Evolutionary conservation across 2,797 vertebrate species (phyloP).

Genomic region (Coluber constrictor): DNA sequence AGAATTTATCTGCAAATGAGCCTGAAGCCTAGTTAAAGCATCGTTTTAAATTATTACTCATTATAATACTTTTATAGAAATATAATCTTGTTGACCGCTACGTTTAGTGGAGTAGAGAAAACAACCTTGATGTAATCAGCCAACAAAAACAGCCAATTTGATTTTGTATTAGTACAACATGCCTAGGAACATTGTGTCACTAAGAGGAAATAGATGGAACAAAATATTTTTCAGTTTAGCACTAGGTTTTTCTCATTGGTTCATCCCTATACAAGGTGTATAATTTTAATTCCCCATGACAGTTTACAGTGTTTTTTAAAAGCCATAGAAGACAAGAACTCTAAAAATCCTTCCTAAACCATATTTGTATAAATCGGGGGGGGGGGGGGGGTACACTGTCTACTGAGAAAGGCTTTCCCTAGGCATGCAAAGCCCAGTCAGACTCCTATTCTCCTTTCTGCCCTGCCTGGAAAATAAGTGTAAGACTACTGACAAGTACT

Average conservation of each 20-base stretch:
- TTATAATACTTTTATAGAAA: neutral
- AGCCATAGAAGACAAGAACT: conserved; percentile 1
- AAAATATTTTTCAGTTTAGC: conserved; percentile 60
- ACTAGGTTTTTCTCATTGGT: conserved; percentile 42
- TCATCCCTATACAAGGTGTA: conserved; percentile 18
- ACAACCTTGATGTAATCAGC: conserved; percentile 42
- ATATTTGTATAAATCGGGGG: neutral
- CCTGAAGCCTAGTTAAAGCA: neutral
- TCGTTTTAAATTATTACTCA: neutral
- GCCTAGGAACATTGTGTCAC: conserved; percentile 50
- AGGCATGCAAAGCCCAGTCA: neutral
- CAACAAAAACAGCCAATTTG: conserved; percentile 47
- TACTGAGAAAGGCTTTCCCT: neutral
- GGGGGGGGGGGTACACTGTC: accelerated
- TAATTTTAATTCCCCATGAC: conserved; percentile 42
- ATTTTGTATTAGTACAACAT: conserved; percentile 64
- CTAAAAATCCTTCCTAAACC: neutral
- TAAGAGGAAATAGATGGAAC: conserved; percentile 59
- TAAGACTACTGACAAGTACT: neutral
- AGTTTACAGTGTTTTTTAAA: neutral
- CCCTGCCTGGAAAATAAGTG: neutral
- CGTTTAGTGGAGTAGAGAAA: conserved; percentile 33
- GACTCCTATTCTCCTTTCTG: neutral
- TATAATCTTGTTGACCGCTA: conserved; percentile 29
- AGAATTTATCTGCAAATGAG: neutral